These are phyloP conservation scores for Heteractis magnifica DNA, from an alignment of 92 coral and sea anemone genomes.

Conservation along the genomic window DNA sequence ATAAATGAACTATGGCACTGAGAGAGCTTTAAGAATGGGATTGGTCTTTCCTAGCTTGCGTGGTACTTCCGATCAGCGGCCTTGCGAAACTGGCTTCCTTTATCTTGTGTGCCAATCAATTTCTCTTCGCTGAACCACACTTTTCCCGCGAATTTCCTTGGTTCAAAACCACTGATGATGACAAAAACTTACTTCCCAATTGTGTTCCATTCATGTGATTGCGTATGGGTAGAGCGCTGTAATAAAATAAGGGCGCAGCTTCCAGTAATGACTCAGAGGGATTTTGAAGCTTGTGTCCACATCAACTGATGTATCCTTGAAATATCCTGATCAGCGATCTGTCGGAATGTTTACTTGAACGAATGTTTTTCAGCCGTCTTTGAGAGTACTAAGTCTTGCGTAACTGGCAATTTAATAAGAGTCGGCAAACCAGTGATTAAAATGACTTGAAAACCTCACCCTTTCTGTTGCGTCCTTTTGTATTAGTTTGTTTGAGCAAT, in stretches of 20 bases:
- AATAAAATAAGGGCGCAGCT: slow-evolving; percentile 22
- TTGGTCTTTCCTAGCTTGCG: slow-evolving; percentile 70
- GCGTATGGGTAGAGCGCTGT: neutral
- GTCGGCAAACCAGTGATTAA: slow-evolving; percentile 17
- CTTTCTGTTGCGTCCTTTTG: slow-evolving; percentile 40
- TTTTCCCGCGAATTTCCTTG: slow-evolving; percentile 87
- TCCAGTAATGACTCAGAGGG: slow-evolving; percentile 32
- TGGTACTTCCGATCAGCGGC: slow-evolving; percentile 92
- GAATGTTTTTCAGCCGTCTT: slow-evolving; percentile 19
- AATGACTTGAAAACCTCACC: slow-evolving; percentile 13
- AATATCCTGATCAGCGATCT: slow-evolving; percentile 29
- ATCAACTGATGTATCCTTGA: slow-evolving; percentile 30
- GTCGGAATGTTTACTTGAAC: slow-evolving; percentile 43
- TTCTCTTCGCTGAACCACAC: slow-evolving; percentile 47
- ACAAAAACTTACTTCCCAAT: slow-evolving; percentile 24
- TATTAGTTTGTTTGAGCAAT: slow-evolving; percentile 66
- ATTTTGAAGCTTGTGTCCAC: slow-evolving; percentile 42
- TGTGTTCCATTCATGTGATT: slow-evolving; percentile 20
- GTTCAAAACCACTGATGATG: slow-evolving; percentile 32
- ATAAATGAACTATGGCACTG: slow-evolving; percentile 27
- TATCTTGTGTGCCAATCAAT: slow-evolving; percentile 72
- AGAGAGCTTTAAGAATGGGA: slow-evolving; percentile 37
- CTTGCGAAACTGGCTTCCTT: slow-evolving; percentile 77
- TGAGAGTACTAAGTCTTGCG: slow-evolving; percentile 12
- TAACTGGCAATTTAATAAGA: slow-evolving; percentile 16